These are phyloP conservation scores for Lepus townsendii DNA, from an alignment of 2,797 vertebrate genomes.

Conservation along the genomic window DNA sequence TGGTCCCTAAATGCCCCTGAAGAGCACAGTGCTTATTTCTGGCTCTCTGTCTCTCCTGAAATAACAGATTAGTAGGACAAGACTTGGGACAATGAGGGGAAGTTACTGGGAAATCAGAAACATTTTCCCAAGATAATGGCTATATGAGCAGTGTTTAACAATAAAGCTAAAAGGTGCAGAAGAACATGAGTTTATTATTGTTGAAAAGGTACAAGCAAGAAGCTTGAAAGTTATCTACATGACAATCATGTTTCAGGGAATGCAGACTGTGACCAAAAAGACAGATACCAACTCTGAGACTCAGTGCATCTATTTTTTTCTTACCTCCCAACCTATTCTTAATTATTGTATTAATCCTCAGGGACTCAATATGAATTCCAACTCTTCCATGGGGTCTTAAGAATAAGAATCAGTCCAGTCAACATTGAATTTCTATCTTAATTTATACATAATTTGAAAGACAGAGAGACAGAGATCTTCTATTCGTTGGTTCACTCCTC, in stretches of 20 bases:
- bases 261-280: no score
- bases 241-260: background rate
- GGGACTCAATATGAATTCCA: background rate
- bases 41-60: background rate
- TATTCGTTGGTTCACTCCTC: no score
- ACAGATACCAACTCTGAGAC: background rate
- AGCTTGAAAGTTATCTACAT: background rate
- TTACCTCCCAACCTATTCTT: background rate
- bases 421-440: background rate
- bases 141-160: background rate
- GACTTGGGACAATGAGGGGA: background rate
- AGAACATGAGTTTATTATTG: background rate
- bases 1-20: background rate
- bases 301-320: background rate
- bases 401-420: background rate
- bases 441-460: background rate
- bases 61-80: background rate
- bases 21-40: background rate
- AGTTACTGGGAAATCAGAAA: background rate
- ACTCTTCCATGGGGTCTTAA: background rate
- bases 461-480: no score
- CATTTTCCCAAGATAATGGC: background rate
- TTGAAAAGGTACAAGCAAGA: background rate
- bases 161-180: background rate
- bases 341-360: background rate